Evolutionary conservation across 1,140 invertebrate species (phyloP).

Genomic region (Drosophila watanabei): DNA sequence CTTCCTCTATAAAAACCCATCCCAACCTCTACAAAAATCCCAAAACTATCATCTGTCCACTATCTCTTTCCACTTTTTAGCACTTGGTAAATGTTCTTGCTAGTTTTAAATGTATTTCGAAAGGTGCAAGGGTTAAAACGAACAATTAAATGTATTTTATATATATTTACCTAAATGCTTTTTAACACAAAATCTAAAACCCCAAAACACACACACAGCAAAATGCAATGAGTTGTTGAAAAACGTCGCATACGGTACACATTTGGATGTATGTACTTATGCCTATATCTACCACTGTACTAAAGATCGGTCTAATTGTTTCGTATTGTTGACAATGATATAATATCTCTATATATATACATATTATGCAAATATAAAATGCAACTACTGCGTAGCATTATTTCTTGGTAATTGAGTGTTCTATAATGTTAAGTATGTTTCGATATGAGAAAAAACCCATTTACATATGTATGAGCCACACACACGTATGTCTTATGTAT

Average conservation of each 20-base stretch:
- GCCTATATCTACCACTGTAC: slow-evolving; percentile 54
- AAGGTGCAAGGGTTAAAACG: slow-evolving; percentile 60
- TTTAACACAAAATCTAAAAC: slow-evolving; percentile 31
- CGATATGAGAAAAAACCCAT: slow-evolving; percentile 59
- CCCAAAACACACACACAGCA: slow-evolving; percentile 28
- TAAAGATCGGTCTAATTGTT: slow-evolving; percentile 68
- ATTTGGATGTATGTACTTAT: slow-evolving; percentile 50
- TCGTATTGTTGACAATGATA: slow-evolving; percentile 64
- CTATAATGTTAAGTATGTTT: slow-evolving; percentile 79
- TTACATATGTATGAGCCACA: slow-evolving; percentile 70
- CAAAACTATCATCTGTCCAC: slow-evolving; percentile 4
- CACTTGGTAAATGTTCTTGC: slow-evolving; percentile 65
- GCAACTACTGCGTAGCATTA: slow-evolving; percentile 69
- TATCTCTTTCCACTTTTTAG: slow-evolving; percentile 4
- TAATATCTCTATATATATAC: slow-evolving; percentile 36
- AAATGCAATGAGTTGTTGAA: slow-evolving; percentile 69
- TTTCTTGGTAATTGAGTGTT: slow-evolving; percentile 79
- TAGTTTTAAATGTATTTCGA: slow-evolving; percentile 66
- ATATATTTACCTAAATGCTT: slow-evolving; percentile 52
- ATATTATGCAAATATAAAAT: slow-evolving; percentile 48
- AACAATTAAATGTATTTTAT: slow-evolving; percentile 38
- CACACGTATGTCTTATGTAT: slow-evolving; percentile 83
- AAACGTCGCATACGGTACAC: slow-evolving; percentile 57
- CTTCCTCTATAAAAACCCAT: not conserved
- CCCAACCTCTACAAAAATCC: not conserved